Conservation (phyloP, 2,113 vertebrate species). For the Vicugna pacos region DNA sequence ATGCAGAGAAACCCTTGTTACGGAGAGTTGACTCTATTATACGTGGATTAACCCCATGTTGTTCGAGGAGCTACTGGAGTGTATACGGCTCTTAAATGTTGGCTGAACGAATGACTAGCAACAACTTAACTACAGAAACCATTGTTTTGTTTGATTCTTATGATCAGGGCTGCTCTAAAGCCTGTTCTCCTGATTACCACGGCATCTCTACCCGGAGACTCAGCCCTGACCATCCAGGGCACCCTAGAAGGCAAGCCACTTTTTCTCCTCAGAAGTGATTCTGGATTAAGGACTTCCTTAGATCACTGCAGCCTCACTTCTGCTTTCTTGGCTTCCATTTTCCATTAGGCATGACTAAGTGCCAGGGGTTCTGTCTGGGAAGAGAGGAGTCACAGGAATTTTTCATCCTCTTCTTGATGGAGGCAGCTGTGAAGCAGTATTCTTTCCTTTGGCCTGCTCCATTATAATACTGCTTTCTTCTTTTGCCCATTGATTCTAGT, state of each 20-base stretch:
- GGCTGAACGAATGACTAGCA: neutral
- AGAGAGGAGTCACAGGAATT: constrained; percentile 80
- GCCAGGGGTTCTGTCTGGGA: constrained; percentile 57
- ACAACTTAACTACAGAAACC: neutral
- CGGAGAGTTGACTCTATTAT: neutral
- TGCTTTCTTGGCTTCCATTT: constrained; percentile 85
- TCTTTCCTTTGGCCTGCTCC: neutral
- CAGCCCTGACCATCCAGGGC: neutral
- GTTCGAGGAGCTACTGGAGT: neutral
- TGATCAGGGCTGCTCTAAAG: neutral
- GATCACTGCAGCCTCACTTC: constrained; percentile 75
- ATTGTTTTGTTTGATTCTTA: neutral
- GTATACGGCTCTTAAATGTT: neutral
- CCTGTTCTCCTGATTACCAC: fast-evolving
- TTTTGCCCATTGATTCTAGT: neutral
- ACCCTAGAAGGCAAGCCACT: neutral
- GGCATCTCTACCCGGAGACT: neutral
- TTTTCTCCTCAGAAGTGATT: neutral
- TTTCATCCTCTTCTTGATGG: constrained; percentile 61
- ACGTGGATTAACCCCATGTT: neutral
- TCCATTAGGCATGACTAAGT: constrained; percentile 79
- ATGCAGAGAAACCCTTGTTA: neutral
- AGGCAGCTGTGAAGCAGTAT: constrained; percentile 52
- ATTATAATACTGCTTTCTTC: neutral
- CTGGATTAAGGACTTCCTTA: neutral